Conservation (phyloP, 2,113 vertebrate genomes). For the Ariopsis seemanni region DNA sequence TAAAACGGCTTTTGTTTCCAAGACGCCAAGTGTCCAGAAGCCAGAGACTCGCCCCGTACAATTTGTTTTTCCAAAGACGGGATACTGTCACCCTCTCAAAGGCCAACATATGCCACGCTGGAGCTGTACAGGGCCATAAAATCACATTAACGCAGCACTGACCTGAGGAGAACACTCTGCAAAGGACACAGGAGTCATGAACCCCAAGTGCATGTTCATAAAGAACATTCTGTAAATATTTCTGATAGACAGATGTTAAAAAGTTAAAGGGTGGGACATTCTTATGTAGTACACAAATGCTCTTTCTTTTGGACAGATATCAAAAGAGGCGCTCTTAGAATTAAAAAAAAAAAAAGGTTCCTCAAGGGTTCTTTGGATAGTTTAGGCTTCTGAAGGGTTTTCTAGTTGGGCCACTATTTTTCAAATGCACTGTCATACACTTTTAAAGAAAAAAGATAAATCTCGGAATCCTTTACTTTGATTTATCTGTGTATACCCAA, state of each 20-base stretch:
- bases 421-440: not conserved
- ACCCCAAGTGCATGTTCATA: not conserved
- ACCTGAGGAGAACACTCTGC: not conserved
- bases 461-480: not conserved
- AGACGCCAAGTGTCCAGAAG: conserved; percentile 50
- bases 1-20: conserved; percentile 59
- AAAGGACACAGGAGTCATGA: conserved; percentile 13
- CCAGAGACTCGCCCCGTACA: conserved; percentile 50
- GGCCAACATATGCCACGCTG: conserved; percentile 57
- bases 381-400: not conserved
- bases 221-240: not conserved
- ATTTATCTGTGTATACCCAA: not conserved
- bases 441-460: not conserved
- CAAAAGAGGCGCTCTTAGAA: not conserved
- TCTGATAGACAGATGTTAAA: not conserved
- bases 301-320: not conserved
- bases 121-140: conserved; percentile 43
- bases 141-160: conserved; percentile 9
- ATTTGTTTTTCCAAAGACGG: conserved; percentile 56
- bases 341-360: not conserved
- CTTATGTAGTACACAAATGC: not conserved
- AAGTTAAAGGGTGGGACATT: not conserved
- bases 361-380: not conserved
- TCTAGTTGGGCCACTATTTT: not conserved
- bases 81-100: conserved; percentile 55